Percentiles rank a stretch among this genome's conserved stretches.
These are phyloP conservation scores for Piscicola geometra DNA, from an alignment of 2,888 invertebrate genomes.

Conservation along the genomic window DNA sequence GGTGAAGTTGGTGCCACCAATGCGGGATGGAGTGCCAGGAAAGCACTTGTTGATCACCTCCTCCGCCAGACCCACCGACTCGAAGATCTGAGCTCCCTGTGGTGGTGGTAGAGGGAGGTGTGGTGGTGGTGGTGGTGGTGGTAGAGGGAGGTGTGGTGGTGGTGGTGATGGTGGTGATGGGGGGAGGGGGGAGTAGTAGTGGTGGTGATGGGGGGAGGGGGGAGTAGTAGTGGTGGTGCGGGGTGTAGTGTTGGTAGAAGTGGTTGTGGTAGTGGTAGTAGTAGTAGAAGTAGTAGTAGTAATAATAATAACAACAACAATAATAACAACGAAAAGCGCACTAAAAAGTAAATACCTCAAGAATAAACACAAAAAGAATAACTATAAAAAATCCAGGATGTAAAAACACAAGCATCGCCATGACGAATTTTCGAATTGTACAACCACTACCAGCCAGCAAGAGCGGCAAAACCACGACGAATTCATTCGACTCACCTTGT, in stretches of 20 bases:
- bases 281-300: constrained; percentile 4
- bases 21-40: constrained; percentile 67
- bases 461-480: no score
- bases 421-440: no score
- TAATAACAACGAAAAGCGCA: neutral
- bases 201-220: constrained; percentile 3
- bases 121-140: no score
- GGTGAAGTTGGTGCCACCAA: constrained; percentile 85
- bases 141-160: no score
- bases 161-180: no score
- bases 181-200: constrained; percentile 5
- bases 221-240: neutral
- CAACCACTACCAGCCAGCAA: no score
- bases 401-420: no score
- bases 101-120: no score
- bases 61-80: constrained; percentile 87
- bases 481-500: constrained; percentile 67
- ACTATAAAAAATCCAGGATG: no score
- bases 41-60: constrained; percentile 88
- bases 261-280: constrained; percentile 13
- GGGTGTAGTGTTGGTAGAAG: constrained; percentile 13
- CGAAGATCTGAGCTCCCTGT: constrained; percentile 92
- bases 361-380: no score
- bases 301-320: neutral
- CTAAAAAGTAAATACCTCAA: neutral